Evolutionary conservation across 2,113 vertebrate species (phyloP).

Genomic region (Mobula hypostoma): DNA sequence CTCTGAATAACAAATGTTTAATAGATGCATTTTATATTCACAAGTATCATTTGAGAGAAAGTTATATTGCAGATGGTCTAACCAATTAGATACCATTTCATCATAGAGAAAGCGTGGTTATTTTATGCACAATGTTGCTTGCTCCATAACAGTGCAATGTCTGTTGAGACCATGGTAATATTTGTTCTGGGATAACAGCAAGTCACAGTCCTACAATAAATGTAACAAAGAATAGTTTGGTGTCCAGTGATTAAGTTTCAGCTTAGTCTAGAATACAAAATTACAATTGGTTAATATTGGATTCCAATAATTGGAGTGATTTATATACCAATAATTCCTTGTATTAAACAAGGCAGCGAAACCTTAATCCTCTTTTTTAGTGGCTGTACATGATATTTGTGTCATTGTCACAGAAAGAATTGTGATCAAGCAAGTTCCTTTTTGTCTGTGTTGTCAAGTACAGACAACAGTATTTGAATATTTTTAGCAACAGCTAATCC

Average conservation of each 20-base stretch:
- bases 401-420: not conserved
- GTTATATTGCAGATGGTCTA: slow-evolving; percentile 1
- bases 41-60: not conserved
- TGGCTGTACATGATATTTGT: not conserved
- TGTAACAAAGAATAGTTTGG: too few species aligned
- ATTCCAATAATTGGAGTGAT: slow-evolving; percentile 14
- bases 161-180: not conserved
- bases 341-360: not conserved
- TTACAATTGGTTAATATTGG: slow-evolving; percentile 12
- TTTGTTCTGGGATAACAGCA: not conserved
- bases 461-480: slow-evolving; percentile 24
- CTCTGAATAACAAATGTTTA: not conserved
- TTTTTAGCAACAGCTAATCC: not conserved
- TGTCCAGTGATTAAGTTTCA: not conserved
- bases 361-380: slow-evolving; percentile 12
- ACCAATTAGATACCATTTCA: not conserved
- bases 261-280: slow-evolving; percentile 13
- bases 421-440: not conserved
- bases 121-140: slow-evolving; percentile 10
- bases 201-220: not conserved
- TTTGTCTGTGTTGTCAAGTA: not conserved
- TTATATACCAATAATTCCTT: not conserved
- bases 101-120: not conserved
- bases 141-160: not conserved
- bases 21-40: not conserved